Base-by-base conservation (phyloP, 23 tunicate species). In the Trididemnum nubilum region DNA sequence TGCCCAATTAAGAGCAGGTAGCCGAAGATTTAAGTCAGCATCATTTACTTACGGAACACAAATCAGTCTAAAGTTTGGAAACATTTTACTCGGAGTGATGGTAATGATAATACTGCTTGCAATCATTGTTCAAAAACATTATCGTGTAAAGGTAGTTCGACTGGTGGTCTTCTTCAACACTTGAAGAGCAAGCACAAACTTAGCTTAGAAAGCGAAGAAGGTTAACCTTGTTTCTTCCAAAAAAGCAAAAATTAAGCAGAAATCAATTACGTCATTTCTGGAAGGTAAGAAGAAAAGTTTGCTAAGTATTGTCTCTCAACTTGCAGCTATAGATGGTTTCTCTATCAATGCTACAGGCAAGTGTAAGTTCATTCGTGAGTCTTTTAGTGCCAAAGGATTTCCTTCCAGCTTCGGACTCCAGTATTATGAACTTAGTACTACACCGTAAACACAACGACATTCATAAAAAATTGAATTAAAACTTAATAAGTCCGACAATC, bases 281-380 rank as follows among this genome's bases (percentile, higher is more conserved):
- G 19, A 73, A 37, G 33, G 26, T 37, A 73, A 40, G 79, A 73
- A 73, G 59, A 59, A 73, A 73, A 49, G 59, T 40, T 39, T 73
- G 79, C 79, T 36, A 28, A 73, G 59, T 49, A 73, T 73, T 26
- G 79, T 73, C 24, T 73, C 59, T 24, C 79, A 73, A 39, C 58
- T 73, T 24, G 79, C 61, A 19, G 61, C 79, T 37, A 59, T 73
- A 26, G 79, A 73, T 73, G 79, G 79, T 73, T 73, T 73, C 38
- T 73, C 79, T 37, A 73, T 73, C 61, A 58, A 73, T 73, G 58
- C 79, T 49, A 73, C n/a, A 73, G 31, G 79, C 79, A 73, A 73
- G 59, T 7, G 58, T 73, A 73, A 73, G 59, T 73, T 73, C 59
- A 73, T 73, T 49, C 30, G 79, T 12, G 59, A 73, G 30, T 73